Percentiles rank a stretch among this genome's conserved stretches.
phyloP scores from a whole-genome alignment of 2,113 vertebrate genomes.

The Kobus ellipsiprymnus region DNA sequence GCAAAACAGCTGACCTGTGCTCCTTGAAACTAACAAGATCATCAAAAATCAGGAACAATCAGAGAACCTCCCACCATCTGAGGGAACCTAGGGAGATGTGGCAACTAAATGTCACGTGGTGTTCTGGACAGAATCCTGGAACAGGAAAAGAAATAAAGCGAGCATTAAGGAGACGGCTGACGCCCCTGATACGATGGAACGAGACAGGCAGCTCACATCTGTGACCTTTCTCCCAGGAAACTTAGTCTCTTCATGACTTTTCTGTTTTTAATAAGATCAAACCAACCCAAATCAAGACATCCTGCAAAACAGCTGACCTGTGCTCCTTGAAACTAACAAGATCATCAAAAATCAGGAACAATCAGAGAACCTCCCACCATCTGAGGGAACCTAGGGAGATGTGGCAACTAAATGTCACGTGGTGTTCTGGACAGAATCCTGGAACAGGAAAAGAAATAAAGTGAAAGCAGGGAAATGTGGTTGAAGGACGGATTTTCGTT shows the following conservation, averaged over 20 bases:
- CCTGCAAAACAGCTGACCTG: background rate
- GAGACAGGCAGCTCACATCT: background rate
- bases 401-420: background rate
- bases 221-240: background rate
- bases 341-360: background rate
- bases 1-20: background rate
- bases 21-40: background rate
- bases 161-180: background rate
- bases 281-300: background rate
- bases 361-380: background rate
- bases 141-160: too few relatives aligned
- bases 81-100: background rate
- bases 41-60: background rate
- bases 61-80: background rate
- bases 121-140: background rate
- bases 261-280: background rate
- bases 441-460: background rate
- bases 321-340: background rate
- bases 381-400: background rate
- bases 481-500: background rate
- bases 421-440: background rate
- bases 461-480: background rate
- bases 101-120: background rate
- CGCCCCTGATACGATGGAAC: background rate
- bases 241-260: background rate